A percentile compares a stretch with the other conserved stretches of the same genome.
phyloP scores from a whole-genome alignment of 2,888 invertebrate genomes.

The Drosophila fungiperda region DNA sequence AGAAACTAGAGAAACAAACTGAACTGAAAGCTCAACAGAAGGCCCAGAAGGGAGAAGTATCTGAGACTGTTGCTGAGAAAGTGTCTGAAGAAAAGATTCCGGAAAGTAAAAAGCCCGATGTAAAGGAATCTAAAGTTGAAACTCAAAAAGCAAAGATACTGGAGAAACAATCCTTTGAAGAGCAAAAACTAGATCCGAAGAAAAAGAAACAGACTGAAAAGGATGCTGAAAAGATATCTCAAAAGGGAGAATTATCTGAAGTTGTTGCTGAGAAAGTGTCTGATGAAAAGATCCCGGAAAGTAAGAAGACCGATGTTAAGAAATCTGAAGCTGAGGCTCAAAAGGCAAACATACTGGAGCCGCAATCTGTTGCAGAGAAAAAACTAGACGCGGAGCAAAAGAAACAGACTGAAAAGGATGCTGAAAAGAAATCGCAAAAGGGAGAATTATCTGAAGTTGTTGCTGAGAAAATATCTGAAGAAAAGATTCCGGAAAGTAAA shows the following conservation, averaged over 20 bases:
- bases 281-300: neutral
- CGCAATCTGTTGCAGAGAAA: neutral
- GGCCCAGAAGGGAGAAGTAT: neutral
- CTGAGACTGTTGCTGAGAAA: neutral
- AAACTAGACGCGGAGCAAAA: neutral
- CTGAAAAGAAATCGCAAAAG: conserved; percentile 2
- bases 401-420: neutral
- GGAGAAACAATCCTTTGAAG: neutral
- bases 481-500: neutral
- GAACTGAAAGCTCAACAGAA: neutral
- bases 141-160: neutral
- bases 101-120: neutral
- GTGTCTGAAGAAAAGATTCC: neutral
- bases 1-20: too few relatives aligned
- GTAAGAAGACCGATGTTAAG: too few relatives aligned
- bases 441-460: neutral
- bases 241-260: neutral
- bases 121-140: neutral
- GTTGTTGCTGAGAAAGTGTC: neutral
- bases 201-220: neutral
- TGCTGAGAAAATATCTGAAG: neutral
- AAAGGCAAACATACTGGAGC: neutral
- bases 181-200: rapidly evolving
- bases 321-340: neutral
- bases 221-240: rapidly evolving